A percentile compares a stretch with the other conserved stretches of the same genome.
Conservation (phyloP, 2,113 vertebrate genomes). For the Nyctibius bracteatus region DNA sequence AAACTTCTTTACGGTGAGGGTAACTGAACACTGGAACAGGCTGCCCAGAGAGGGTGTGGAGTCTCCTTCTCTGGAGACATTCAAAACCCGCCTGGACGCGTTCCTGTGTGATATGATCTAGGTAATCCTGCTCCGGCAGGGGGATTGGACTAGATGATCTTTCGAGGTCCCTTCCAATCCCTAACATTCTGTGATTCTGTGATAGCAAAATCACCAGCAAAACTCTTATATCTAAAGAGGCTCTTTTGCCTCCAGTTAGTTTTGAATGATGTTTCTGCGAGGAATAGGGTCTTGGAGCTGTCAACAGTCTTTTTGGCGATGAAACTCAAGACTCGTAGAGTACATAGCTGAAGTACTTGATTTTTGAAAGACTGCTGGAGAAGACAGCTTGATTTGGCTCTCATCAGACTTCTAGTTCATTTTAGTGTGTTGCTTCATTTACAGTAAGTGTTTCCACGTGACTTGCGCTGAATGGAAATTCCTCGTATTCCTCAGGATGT, state of each 20-base stretch:
- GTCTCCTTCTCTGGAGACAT: too few relatives aligned
- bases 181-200: too few relatives aligned
- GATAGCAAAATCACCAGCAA: neutral
- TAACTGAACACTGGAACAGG: too few relatives aligned
- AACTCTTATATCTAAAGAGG: neutral
- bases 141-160: too few relatives aligned
- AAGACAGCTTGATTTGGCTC: neutral
- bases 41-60: too few relatives aligned
- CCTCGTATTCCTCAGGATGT: neutral
- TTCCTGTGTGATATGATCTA: too few relatives aligned
- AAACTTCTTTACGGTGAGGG: too few relatives aligned
- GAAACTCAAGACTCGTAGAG: neutral
- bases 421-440: neutral
- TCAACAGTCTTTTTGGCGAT: neutral
- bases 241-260: neutral
- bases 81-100: too few relatives aligned
- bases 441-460: neutral
- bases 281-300: neutral
- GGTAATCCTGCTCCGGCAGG: too few relatives aligned
- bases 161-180: too few relatives aligned
- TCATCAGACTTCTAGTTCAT: neutral
- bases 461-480: neutral
- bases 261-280: neutral
- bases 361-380: neutral
- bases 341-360: neutral